phyloP scores from a whole-genome alignment of 2,888 invertebrate species.

The Dendrolimus houi region DNA sequence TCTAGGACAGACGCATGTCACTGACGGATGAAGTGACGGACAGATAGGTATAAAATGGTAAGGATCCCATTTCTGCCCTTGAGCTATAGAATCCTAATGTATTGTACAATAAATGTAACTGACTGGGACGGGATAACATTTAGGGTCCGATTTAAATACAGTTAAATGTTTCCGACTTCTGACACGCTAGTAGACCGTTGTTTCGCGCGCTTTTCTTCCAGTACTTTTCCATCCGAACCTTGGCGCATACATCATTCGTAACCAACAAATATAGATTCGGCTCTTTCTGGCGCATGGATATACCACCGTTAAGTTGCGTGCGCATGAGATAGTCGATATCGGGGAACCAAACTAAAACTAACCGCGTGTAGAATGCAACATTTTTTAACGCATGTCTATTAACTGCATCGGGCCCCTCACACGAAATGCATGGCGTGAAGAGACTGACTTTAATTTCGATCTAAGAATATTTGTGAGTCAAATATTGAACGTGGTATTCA shows the following conservation, averaged over 20 bases:
- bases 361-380: conserved; percentile 12
- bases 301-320: conserved; percentile 10
- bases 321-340: conserved; percentile 13
- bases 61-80: too few species aligned
- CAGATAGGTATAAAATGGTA: too few species aligned
- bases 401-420: neutral
- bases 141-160: too few species aligned
- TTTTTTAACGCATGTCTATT: conserved; percentile 11
- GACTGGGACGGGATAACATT: too few species aligned
- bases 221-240: conserved; percentile 58
- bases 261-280: conserved; percentile 23
- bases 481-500: neutral
- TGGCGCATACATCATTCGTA: conserved; percentile 27
- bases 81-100: too few species aligned
- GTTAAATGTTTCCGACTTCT: conserved; percentile 34
- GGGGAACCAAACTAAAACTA: conserved; percentile 7
- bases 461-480: neutral
- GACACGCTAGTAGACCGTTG: conserved; percentile 21
- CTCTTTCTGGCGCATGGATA: conserved; percentile 23
- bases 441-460: neutral
- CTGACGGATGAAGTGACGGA: too few species aligned
- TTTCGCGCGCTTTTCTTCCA: conserved; percentile 45
- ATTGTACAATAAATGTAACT: too few species aligned
- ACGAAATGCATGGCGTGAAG: neutral
- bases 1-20: too few species aligned